These are phyloP conservation scores for Helarctos malayanus DNA, from an alignment of 2,797 vertebrate genomes.

Conservation along the genomic window DNA sequence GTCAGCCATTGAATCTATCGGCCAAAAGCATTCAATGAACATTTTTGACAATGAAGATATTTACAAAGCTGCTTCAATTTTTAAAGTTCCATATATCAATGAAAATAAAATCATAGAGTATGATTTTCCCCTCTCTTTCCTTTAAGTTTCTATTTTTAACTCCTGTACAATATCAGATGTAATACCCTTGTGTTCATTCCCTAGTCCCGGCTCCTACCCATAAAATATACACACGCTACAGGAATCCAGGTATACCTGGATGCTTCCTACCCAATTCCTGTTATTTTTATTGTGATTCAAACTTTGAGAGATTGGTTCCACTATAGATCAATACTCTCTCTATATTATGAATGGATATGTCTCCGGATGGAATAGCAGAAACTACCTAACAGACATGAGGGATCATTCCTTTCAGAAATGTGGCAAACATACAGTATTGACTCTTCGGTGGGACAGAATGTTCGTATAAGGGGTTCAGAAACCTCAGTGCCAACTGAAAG, in stretches of 20 bases:
- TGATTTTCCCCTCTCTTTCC: neutral
- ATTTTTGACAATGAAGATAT: conserved; percentile 12
- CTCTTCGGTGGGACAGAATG: neutral
- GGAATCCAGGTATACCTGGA: neutral
- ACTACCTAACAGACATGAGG: neutral
- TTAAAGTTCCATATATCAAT: neutral
- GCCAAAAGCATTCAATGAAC: neutral
- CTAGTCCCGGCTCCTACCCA: neutral
- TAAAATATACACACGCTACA: neutral
- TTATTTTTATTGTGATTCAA: neutral
- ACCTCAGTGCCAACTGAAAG: conserved; percentile 68
- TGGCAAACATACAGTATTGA: neutral
- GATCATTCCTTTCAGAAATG: neutral
- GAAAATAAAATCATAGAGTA: neutral
- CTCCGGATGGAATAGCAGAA: neutral
- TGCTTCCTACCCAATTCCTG: conserved; percentile 5
- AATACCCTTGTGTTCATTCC: conserved; percentile 14
- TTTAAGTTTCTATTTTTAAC: conserved; percentile 61
- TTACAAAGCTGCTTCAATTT: conserved; percentile 21
- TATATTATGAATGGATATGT: accelerated
- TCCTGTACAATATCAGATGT: neutral
- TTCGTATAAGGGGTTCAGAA: conserved; percentile 22
- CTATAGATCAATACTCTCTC: neutral
- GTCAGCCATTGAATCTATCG: neutral
- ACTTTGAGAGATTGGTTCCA: neutral